Percentiles rank a stretch among this genome's conserved stretches.
Evolutionary conservation across 1,140 invertebrate species (phyloP).

Genomic region (Meloidogyne chitwoodi): DNA sequence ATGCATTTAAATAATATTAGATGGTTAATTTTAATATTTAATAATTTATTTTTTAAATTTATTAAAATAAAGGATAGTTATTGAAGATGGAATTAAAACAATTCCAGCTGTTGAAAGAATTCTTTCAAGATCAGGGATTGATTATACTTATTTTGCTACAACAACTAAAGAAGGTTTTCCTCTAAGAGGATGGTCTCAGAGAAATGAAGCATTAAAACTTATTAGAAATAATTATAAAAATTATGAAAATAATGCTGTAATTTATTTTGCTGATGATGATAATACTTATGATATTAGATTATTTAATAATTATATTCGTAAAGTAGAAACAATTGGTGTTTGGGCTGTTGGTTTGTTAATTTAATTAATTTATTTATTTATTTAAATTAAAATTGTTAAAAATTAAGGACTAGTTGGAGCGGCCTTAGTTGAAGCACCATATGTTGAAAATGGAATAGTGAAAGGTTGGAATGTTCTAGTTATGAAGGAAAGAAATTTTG

Average conservation of each 20-base stretch:
- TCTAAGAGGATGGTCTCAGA: constrained; percentile 63
- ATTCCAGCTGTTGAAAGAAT: constrained; percentile 1
- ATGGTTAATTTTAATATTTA: background rate
- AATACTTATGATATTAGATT: constrained; percentile 50
- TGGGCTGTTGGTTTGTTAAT: constrained; percentile 72
- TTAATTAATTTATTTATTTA: too few relatives aligned
- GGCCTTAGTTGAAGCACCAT: constrained; percentile 41
- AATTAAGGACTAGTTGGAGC: background rate
- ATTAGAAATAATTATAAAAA: constrained; percentile 69
- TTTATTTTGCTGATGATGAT: constrained; percentile 54
- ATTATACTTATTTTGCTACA: background rate
- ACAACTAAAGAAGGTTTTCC: constrained; percentile 71
- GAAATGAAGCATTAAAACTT: constrained; percentile 84
- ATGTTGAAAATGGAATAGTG: constrained; percentile 39
- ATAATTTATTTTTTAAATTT: too few relatives aligned
- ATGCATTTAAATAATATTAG: background rate
- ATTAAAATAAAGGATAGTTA: constrained; percentile 6
- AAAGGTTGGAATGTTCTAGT: constrained; percentile 72
- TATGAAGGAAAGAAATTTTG: constrained; percentile 82
- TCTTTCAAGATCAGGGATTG: background rate
- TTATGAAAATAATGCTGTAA: constrained; percentile 59
- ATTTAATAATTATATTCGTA: constrained; percentile 69
- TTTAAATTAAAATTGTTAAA: background rate
- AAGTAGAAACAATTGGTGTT: constrained; percentile 79
- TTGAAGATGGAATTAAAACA: background rate